phyloP scores from a whole-genome alignment of 2,888 invertebrate genomes.

The Tupiocoris notatus region DNA sequence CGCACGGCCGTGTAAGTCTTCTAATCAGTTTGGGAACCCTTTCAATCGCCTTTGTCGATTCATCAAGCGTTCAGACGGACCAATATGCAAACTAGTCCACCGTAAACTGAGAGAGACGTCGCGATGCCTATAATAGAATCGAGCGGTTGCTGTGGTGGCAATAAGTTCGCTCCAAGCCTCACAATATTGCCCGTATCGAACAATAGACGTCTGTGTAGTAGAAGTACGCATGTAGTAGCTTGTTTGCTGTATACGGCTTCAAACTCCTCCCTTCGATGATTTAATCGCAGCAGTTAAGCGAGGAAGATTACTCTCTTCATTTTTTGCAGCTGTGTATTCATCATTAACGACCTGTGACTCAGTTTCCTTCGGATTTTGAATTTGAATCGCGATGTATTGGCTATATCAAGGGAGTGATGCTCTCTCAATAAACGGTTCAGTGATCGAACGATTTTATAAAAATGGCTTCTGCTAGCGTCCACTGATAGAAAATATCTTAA shows the following conservation, averaged over 20 bases:
- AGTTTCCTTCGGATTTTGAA: too few species aligned
- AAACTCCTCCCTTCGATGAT: too few species aligned
- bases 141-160: neutral
- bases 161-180: neutral
- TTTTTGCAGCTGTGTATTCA: too few species aligned
- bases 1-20: neutral
- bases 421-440: too few species aligned
- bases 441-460: too few species aligned
- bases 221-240: neutral
- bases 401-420: too few species aligned
- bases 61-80: neutral
- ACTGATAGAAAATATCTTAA: too few species aligned
- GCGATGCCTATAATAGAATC: neutral
- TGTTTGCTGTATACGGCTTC: neutral
- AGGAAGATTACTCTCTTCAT: too few species aligned
- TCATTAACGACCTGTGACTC: too few species aligned
- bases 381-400: too few species aligned
- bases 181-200: neutral
- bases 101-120: neutral
- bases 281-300: too few species aligned
- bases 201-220: neutral
- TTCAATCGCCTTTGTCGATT: neutral
- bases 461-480: too few species aligned
- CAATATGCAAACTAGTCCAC: neutral
- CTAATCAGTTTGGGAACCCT: neutral